phyloP scores from a whole-genome alignment of 2,797 vertebrate species.

The Eulemur coronatus region DNA sequence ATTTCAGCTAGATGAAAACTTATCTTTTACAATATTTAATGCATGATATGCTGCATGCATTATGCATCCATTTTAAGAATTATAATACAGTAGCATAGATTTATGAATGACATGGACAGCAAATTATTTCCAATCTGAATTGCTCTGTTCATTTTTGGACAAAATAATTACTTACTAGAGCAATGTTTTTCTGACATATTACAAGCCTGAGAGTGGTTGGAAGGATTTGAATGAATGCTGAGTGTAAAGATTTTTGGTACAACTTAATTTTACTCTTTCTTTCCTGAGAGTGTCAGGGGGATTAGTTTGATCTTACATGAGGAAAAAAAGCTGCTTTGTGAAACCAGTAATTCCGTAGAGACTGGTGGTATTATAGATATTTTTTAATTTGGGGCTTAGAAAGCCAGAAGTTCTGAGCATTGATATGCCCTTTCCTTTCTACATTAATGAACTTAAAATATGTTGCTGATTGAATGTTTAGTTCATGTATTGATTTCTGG shows the following conservation, averaged over 20 bases:
- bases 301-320: constrained; percentile 11
- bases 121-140: constrained; percentile 62
- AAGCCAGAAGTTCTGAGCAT: background rate
- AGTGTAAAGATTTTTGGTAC: constrained; percentile 42
- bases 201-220: background rate
- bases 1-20: constrained; percentile 33
- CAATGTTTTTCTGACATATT: constrained; percentile 32
- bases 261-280: constrained; percentile 10
- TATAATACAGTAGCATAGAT: constrained; percentile 37
- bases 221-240: constrained; percentile 35
- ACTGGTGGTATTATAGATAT: background rate
- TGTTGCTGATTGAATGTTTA: constrained; percentile 48
- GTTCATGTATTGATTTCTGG: background rate
- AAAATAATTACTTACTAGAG: constrained; percentile 52
- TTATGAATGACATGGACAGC: constrained; percentile 57
- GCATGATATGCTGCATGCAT: constrained; percentile 36
- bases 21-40: constrained; percentile 54
- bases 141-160: constrained; percentile 16
- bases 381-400: constrained; percentile 34
- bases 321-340: constrained; percentile 29
- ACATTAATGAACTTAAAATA: constrained; percentile 12
- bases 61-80: constrained; percentile 50
- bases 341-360: background rate
- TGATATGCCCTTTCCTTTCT: background rate
- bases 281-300: background rate